Base-by-base conservation (phyloP, 1,140 invertebrate genomes). In the Scaptodrosophila lebanonensis region DNA sequence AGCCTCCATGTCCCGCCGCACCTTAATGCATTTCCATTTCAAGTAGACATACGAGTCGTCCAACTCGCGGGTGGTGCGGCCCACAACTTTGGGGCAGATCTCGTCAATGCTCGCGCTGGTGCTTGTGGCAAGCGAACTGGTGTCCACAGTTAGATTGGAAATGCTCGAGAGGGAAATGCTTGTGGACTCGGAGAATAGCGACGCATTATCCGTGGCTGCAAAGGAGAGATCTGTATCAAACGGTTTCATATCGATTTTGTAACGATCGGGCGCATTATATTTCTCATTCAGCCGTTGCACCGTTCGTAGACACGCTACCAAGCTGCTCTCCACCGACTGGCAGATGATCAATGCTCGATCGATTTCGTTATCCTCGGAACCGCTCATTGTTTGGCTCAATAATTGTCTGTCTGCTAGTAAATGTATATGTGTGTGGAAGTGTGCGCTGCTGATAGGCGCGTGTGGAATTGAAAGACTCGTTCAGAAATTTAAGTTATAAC, bases 1-100 rank as follows among this genome's bases (percentile, higher is more conserved):
- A 0, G 29, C 62, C 38, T 76, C 62, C 8, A 77, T 9, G 0
- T 63, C 66, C 4, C 67, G 35, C 2, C 69, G 54, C 1, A 76
- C 9, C 11, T 66, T 66, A 25, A 77, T 76, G 27, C 47, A 76
- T 36, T 77, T 76, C 4, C 58, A 71, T 7, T 45, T 49, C 1
- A 76, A 35, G 13, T 76, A 49, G 1, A 54, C 45, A 12, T 71
- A 76, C 6, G 59, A 51, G 3, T 44, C 54, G 15, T 62, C 40
- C 12, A 76, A 7, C 20, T 76, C 49, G 11, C 76, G 66, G n/a
- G 60, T 45, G 20, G 33, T 58, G 7, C 53, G 45, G 2, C 60
- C 60, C 29, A 44, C 47, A 7, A 50, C 16, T 25, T 47, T 50
- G 1, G 8, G 8, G 5, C 13, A 22, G n/a, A n/a, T n/a, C n/a